Evolutionary conservation across 2,113 vertebrate species (phyloP).

Genomic region (Triplophysa rosa): DNA sequence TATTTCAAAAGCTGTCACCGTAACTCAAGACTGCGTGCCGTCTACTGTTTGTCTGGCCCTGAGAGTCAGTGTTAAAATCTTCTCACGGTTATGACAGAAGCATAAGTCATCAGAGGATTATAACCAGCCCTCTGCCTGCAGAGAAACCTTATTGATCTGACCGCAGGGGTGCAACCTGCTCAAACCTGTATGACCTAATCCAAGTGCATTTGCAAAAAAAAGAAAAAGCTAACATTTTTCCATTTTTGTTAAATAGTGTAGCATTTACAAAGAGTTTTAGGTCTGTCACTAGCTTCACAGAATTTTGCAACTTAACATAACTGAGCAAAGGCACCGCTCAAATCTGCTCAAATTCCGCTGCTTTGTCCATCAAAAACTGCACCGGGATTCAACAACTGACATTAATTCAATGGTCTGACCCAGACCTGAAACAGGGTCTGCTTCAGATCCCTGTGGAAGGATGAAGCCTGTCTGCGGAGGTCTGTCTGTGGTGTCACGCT

Average conservation of each 20-base stretch:
- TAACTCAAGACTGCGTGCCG: constrained; percentile 74
- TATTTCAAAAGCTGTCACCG: constrained; percentile 81
- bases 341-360: not conserved
- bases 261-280: too few relatives aligned
- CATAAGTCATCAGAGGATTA: constrained; percentile 76
- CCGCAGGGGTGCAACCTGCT: constrained; percentile 65
- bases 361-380: not conserved
- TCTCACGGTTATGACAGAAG: constrained; percentile 81
- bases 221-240: too few relatives aligned
- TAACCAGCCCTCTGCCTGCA: constrained; percentile 12
- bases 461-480: constrained; percentile 74
- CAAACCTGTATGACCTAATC: constrained; percentile 50
- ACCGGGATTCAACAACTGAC: not conserved
- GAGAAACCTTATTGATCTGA: constrained; percentile 80
- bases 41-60: constrained; percentile 81
- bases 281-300: too few relatives aligned
- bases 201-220: not conserved
- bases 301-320: too few relatives aligned
- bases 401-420: constrained; percentile 79
- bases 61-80: constrained; percentile 82
- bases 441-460: constrained; percentile 44
- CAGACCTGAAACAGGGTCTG: constrained; percentile 70
- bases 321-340: too few relatives aligned
- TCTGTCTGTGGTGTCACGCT: constrained; percentile 85
- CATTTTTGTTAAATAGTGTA: too few relatives aligned